Conservation (phyloP, 2,113 vertebrate species). For the Myodes glareolus region DNA sequence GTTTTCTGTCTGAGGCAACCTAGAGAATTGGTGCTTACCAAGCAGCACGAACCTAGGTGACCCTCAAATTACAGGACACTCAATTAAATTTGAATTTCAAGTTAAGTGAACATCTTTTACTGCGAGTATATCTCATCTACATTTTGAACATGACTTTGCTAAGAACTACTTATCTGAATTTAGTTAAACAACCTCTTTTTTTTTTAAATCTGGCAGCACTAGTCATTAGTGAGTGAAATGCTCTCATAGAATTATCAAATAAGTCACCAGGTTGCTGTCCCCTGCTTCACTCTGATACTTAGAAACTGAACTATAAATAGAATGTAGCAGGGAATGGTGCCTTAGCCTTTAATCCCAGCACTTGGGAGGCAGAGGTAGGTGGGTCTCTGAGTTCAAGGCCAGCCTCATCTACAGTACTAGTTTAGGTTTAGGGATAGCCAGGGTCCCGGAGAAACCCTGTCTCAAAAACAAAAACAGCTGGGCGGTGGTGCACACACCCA, state of each 20-base stretch:
- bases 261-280: neutral
- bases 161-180: conserved; percentile 25
- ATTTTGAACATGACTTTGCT: conserved; percentile 5
- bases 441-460: too few relatives aligned
- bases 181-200: neutral
- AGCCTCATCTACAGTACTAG: neutral
- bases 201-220: neutral
- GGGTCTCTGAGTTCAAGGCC: neutral
- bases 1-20: neutral
- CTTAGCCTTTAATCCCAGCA: neutral
- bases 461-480: too few relatives aligned
- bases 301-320: conserved; percentile 30
- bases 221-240: neutral
- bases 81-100: conserved; percentile 51
- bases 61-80: neutral
- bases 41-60: neutral
- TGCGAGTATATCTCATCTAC: conserved; percentile 19
- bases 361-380: neutral
- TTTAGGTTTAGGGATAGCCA: too few relatives aligned
- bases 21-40: neutral
- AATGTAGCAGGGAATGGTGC: neutral
- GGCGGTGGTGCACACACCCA: neutral
- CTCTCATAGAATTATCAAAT: conserved; percentile 22
- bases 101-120: conserved; percentile 34
- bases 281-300: neutral